Percentiles rank a stretch among this genome's conserved stretches.
Evolutionary conservation across 2,888 invertebrate genomes (phyloP).

Genomic region (Creontiades dilutus): DNA sequence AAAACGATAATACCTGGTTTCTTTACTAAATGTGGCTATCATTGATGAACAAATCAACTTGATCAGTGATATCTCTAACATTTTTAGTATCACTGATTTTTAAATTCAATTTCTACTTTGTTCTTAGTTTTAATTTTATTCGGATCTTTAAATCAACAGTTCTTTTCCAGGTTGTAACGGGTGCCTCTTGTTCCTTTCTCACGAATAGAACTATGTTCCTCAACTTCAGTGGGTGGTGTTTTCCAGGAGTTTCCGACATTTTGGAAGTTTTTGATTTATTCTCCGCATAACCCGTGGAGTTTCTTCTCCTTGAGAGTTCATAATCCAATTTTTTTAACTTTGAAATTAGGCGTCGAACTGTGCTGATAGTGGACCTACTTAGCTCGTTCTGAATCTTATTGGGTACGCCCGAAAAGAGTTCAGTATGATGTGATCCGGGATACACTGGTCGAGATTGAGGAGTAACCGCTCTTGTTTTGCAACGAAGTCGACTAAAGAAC

Average conservation of each 20-base stretch:
- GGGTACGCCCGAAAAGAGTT: slow-evolving; percentile 60
- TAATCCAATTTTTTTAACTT: slow-evolving; percentile 51
- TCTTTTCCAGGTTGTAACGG: slow-evolving; percentile 44
- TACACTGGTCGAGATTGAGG: slow-evolving; percentile 48
- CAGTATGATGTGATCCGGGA: slow-evolving; percentile 29
- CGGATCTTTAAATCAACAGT: slow-evolving; percentile 54
- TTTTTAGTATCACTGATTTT: slow-evolving; percentile 72
- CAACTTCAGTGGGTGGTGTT: neutral
- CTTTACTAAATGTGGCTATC: slow-evolving; percentile 70
- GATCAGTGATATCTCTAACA: slow-evolving; percentile 73
- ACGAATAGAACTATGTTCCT: neutral
- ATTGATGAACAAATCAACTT: slow-evolving; percentile 68
- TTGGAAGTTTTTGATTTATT: neutral
- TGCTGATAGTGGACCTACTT: slow-evolving; percentile 34
- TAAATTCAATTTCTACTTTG: slow-evolving; percentile 52
- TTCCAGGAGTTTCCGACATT: slow-evolving; percentile 48
- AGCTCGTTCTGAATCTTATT: slow-evolving; percentile 53
- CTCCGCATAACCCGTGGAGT: neutral
- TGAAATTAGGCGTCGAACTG: slow-evolving; percentile 50
- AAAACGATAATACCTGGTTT: slow-evolving; percentile 56
- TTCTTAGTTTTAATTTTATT: slow-evolving; percentile 41
- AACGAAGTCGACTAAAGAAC: slow-evolving; percentile 52
- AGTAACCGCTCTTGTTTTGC: slow-evolving; percentile 60
- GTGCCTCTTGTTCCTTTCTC: slow-evolving; percentile 47
- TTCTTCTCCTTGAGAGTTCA: slow-evolving; percentile 8